A percentile compares a stretch with the other conserved stretches of the same genome.
Evolutionary conservation across 2,113 vertebrate species (phyloP).

Genomic region (Apodemus sylvaticus): DNA sequence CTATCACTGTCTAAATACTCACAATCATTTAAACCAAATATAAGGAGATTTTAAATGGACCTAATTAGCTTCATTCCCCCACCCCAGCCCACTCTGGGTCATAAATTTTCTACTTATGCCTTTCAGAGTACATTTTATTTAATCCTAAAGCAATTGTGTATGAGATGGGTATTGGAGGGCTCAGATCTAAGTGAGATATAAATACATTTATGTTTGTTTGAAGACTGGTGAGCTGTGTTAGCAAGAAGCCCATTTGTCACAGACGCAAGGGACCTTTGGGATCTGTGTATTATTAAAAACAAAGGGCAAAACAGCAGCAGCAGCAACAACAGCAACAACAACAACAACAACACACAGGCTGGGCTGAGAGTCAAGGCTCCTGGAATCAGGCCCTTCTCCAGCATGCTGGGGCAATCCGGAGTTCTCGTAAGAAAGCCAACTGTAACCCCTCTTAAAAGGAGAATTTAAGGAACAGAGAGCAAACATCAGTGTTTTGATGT

Average conservation of each 20-base stretch:
- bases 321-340: neutral
- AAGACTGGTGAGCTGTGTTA: neutral
- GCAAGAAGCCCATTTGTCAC: neutral
- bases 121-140: conserved; percentile 2
- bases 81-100: neutral
- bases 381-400: neutral
- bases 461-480: neutral
- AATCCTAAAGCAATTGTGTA: neutral
- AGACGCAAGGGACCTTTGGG: neutral
- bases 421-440: neutral
- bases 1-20: conserved; percentile 41
- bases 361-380: neutral
- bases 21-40: conserved; percentile 29
- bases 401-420: neutral
- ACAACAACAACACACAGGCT: neutral
- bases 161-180: neutral
- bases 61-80: conserved; percentile 12
- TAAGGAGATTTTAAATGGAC: neutral
- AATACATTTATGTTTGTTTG: neutral
- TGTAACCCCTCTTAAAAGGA: neutral
- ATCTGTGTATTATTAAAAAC: neutral
- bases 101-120: neutral
- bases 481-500: neutral
- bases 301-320: neutral
- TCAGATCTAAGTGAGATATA: neutral